Conservation (phyloP, 1,140 invertebrate genomes). For the Anastatus disparis region DNA sequence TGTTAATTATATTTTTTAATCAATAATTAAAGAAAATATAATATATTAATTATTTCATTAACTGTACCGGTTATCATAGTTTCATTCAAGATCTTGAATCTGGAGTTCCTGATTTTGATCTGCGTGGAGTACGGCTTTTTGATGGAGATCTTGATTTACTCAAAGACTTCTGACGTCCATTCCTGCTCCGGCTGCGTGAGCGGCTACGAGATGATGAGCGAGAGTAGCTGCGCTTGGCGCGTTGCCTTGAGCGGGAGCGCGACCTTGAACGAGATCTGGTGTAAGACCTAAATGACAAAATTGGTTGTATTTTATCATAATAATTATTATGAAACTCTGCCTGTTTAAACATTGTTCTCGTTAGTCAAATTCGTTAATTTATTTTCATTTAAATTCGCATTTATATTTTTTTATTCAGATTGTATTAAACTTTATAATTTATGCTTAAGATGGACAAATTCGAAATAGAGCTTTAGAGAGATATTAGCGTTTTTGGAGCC, state of each 20-base stretch:
- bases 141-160: constrained; percentile 68
- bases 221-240: constrained; percentile 60
- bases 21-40: too few relatives aligned
- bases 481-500: not conserved
- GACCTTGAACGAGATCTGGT: constrained; percentile 61
- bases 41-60: not conserved
- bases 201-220: constrained; percentile 67
- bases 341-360: constrained; percentile 31
- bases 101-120: constrained; percentile 59
- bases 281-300: constrained; percentile 26
- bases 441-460: constrained; percentile 1
- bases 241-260: constrained; percentile 63
- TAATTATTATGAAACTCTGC: too few relatives aligned
- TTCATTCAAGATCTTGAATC: constrained; percentile 21
- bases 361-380: not conserved
- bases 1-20: too few relatives aligned
- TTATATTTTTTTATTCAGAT: not conserved
- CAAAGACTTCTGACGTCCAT: constrained; percentile 60
- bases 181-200: constrained; percentile 60
- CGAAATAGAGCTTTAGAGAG: constrained; percentile 20
- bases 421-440: constrained; percentile 10
- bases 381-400: not conserved
- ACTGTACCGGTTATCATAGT: constrained; percentile 1
- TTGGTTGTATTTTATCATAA: constrained; percentile 21
- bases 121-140: constrained; percentile 64